Evolutionary conservation across 1,140 invertebrate species (phyloP).

Genomic region (Drepana arcuata): DNA sequence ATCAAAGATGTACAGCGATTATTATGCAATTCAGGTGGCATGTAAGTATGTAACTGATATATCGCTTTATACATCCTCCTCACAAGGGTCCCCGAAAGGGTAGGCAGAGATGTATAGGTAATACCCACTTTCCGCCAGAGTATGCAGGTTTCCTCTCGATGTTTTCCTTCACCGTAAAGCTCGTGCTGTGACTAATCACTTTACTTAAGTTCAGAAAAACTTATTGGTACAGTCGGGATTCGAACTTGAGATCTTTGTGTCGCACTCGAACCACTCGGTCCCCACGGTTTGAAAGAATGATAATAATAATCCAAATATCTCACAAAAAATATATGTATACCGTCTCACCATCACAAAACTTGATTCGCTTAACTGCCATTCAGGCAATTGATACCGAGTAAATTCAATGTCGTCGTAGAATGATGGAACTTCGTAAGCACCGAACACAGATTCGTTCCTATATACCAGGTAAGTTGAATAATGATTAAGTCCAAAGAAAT

Average conservation of each 20-base stretch:
- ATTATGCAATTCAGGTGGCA: not conserved
- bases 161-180: no score
- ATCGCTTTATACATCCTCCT: no score
- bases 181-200: no score
- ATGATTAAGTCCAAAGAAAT: constrained; percentile 76
- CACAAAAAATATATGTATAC: not conserved
- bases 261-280: no score
- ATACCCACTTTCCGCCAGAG: no score
- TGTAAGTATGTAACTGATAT: not conserved
- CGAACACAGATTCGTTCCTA: constrained; percentile 26
- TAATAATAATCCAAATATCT: not conserved
- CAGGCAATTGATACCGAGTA: constrained; percentile 13
- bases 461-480: constrained; percentile 60
- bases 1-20: no score
- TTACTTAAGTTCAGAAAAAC: not conserved
- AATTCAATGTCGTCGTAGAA: constrained; percentile 25
- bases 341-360: constrained; percentile 19
- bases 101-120: no score
- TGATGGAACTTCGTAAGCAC: constrained; percentile 22
- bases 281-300: no score
- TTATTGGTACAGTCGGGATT: no score
- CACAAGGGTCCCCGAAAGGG: no score
- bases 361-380: constrained; percentile 23
- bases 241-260: no score
- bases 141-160: no score